Evolutionary conservation across 2,888 invertebrate genomes (phyloP).

Genomic region (Leptura quadrifasciata): DNA sequence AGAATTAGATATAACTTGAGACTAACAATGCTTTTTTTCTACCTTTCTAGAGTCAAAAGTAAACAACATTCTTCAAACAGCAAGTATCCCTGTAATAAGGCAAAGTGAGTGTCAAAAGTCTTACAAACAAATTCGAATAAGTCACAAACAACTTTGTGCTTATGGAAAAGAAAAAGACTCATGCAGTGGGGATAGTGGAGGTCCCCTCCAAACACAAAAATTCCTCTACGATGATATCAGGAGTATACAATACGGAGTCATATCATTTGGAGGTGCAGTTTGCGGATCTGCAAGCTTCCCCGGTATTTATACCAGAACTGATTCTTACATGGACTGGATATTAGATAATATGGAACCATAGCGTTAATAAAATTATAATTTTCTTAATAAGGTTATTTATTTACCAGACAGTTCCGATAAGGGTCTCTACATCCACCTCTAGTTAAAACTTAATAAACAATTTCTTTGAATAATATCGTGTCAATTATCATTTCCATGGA

Average conservation of each 20-base stretch:
- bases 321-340: constrained; percentile 82
- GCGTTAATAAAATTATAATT: constrained; percentile 36
- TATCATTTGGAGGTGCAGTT: constrained; percentile 71
- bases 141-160: constrained; percentile 77
- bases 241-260: constrained; percentile 75
- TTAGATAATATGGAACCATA: constrained; percentile 73
- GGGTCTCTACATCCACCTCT: too few species aligned
- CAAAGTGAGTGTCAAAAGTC: constrained; percentile 63
- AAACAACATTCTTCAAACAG: constrained; percentile 69
- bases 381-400: not conserved
- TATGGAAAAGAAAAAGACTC: constrained; percentile 78
- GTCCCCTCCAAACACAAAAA: constrained; percentile 76
- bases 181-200: constrained; percentile 82
- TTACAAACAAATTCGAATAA: constrained; percentile 61
- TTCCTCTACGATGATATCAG: constrained; percentile 66
- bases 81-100: constrained; percentile 69
- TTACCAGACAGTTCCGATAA: too few species aligned
- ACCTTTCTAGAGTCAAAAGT: constrained; percentile 4
- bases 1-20: not conserved
- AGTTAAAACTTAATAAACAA: too few species aligned
- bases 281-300: constrained; percentile 77
- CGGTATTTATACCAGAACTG: constrained; percentile 82
- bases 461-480: too few species aligned
- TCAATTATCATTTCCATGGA: too few species aligned
- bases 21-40: constrained; percentile 60